Conservation (phyloP, 2,888 invertebrate species). For the Brachynemurus nebulosus region DNA sequence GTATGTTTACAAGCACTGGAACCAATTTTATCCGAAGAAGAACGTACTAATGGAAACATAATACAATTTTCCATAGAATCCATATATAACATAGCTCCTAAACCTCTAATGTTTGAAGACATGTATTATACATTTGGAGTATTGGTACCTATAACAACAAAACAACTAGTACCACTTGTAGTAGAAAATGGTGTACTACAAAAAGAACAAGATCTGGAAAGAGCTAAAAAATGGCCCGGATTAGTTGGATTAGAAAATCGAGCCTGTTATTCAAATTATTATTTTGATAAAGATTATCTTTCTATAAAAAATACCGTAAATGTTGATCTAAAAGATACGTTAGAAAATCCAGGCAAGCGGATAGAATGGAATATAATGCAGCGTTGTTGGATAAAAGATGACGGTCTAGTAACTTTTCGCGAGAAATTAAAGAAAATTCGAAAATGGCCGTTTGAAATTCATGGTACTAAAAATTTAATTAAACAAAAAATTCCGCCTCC, state of each 20-base stretch:
- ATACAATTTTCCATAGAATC: conserved; percentile 27
- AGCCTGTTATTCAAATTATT: conserved; percentile 22
- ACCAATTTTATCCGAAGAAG: conserved; percentile 9
- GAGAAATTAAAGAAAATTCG: conserved; percentile 22
- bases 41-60: conserved; percentile 18
- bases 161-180: conserved; percentile 17
- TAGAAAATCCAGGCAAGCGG: conserved; percentile 20
- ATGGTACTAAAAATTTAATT: conserved; percentile 16
- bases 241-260: conserved; percentile 19
- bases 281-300: conserved; percentile 17
- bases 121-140: conserved; percentile 25
- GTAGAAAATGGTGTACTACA: conserved; percentile 22
- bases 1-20: conserved; percentile 22
- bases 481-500: neutral
- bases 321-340: conserved; percentile 17
- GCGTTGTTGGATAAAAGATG: conserved; percentile 22
- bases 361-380: conserved; percentile 27
- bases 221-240: conserved; percentile 22
- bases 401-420: conserved; percentile 19
- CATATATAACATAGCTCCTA: conserved; percentile 25
- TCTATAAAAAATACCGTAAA: conserved; percentile 22
- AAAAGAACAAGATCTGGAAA: conserved; percentile 16
- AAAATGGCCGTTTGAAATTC: conserved; percentile 26
- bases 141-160: conserved; percentile 19
- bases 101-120: conserved; percentile 19